phyloP scores from a whole-genome alignment of 2,888 invertebrate species.

The Mesorhabditis spiculigera region DNA sequence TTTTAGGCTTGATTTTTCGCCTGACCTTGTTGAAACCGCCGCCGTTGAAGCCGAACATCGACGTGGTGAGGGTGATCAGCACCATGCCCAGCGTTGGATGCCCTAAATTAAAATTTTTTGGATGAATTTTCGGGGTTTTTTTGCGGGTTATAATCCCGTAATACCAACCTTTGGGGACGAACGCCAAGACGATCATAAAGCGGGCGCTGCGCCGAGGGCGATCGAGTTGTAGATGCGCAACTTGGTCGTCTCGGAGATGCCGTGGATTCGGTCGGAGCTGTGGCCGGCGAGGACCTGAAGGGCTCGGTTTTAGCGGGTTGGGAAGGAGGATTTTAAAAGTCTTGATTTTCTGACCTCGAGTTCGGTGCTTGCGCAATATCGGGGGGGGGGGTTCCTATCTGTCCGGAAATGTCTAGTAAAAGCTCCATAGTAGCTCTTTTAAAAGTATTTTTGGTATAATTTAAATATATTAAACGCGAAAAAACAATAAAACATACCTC shows the following conservation, averaged over 20 bases:
- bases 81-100: constrained; percentile 36
- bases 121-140: not conserved
- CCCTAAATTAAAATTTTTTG: constrained; percentile 15
- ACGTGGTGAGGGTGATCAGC: constrained; percentile 48
- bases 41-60: constrained; percentile 56
- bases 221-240: constrained; percentile 51
- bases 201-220: constrained; percentile 49
- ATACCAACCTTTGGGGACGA: constrained; percentile 27
- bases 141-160: too few species aligned
- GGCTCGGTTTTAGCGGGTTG: too few species aligned
- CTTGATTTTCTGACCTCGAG: too few species aligned
- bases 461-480: too few species aligned
- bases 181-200: constrained; percentile 47
- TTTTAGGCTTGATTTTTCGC: not conserved
- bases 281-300: constrained; percentile 51
- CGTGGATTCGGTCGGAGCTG: constrained; percentile 41
- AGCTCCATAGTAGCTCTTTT: too few species aligned
- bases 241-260: constrained; percentile 47
- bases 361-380: too few species aligned
- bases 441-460: too few species aligned
- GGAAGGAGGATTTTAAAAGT: too few species aligned
- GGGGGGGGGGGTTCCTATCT: too few species aligned
- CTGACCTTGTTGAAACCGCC: constrained; percentile 53
- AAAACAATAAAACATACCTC: too few species aligned
- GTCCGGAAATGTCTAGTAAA: too few species aligned